Percentiles rank a stretch among this genome's conserved stretches.
These are phyloP conservation scores for Ceuthmochares aereus DNA, from an alignment of 2,113 vertebrate genomes.

Conservation along the genomic window DNA sequence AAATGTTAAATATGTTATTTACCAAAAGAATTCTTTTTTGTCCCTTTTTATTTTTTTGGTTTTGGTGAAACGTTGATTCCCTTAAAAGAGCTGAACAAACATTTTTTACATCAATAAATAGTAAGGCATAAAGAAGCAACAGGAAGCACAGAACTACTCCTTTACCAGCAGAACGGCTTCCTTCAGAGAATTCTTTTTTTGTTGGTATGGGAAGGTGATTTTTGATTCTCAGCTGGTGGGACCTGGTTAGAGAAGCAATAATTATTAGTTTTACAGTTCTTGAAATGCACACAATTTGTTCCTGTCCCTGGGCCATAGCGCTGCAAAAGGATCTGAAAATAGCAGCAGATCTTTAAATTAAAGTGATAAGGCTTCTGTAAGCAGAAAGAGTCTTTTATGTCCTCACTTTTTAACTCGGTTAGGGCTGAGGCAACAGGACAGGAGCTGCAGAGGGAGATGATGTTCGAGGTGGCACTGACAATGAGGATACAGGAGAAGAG, in stretches of 20 bases:
- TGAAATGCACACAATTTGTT: neutral
- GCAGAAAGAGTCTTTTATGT: neutral
- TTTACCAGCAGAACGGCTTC: constrained; percentile 39
- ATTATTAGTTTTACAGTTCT: neutral
- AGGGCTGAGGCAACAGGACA: neutral
- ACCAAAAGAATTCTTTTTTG: neutral
- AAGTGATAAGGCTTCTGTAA: neutral
- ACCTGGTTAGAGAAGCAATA: constrained; percentile 58
- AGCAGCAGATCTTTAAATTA: neutral
- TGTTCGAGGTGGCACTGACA: neutral
- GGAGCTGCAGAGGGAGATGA: neutral
- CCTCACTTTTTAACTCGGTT: neutral
- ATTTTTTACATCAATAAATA: constrained; percentile 10
- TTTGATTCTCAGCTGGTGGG: constrained; percentile 54
- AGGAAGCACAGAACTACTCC: neutral
- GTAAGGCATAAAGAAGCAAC: constrained; percentile 45
- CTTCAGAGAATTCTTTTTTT: constrained; percentile 72
- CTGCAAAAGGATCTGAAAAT: neutral
- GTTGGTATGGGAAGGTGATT: constrained; percentile 60
- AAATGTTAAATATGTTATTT: constrained; percentile 67
- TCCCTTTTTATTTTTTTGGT: neutral
- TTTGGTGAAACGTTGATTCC: constrained; percentile 12
- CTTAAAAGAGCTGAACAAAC: neutral
- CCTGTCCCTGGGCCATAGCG: neutral
- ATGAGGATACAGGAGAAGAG: neutral